Conservation (phyloP, 1,140 invertebrate genomes). For the Augochlora pura region DNA sequence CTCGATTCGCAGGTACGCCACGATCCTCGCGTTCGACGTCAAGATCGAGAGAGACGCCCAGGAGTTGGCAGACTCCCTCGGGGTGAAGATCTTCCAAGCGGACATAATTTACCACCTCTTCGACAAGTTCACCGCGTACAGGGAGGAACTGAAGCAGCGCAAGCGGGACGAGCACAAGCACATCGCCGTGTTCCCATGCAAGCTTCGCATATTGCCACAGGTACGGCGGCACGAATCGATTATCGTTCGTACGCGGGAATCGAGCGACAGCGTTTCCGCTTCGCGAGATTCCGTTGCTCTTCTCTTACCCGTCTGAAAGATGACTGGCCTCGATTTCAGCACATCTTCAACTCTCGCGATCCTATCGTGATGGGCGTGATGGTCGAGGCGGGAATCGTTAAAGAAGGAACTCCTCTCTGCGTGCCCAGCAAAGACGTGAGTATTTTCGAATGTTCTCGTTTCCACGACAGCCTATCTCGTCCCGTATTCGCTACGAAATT, state of each 20-base stretch:
- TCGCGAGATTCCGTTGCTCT: not conserved
- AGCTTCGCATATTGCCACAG: slow-evolving; percentile 91
- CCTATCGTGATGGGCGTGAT: slow-evolving; percentile 98
- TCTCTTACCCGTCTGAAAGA: not conserved
- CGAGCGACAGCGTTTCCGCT: not conserved
- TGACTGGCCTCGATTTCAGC: slow-evolving; percentile 83
- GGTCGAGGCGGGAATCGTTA: slow-evolving; percentile 97
- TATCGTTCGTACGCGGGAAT: no score
- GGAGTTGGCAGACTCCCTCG: slow-evolving; percentile 95
- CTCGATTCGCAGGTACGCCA: slow-evolving; percentile 88
- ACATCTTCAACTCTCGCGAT: slow-evolving; percentile 98
- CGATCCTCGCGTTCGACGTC: slow-evolving; percentile 99
- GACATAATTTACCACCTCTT: slow-evolving; percentile 99
- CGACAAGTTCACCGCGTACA: slow-evolving; percentile 97
- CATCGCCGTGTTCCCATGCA: slow-evolving; percentile 99
- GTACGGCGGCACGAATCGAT: slow-evolving; percentile 73
- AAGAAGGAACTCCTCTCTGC: slow-evolving; percentile 97
- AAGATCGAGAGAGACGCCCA: slow-evolving; percentile 99
- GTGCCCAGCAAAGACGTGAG: slow-evolving; percentile 96
- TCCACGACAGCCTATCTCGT: not conserved
- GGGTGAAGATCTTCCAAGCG: slow-evolving; percentile 98
- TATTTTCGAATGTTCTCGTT: slow-evolving; percentile 53
- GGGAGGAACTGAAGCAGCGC: slow-evolving; percentile 95
- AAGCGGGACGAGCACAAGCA: slow-evolving; percentile 97
- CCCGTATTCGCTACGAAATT: no score